Evolutionary conservation across 1,140 invertebrate species (phyloP).

Genomic region (Globodera ellingtonae): DNA sequence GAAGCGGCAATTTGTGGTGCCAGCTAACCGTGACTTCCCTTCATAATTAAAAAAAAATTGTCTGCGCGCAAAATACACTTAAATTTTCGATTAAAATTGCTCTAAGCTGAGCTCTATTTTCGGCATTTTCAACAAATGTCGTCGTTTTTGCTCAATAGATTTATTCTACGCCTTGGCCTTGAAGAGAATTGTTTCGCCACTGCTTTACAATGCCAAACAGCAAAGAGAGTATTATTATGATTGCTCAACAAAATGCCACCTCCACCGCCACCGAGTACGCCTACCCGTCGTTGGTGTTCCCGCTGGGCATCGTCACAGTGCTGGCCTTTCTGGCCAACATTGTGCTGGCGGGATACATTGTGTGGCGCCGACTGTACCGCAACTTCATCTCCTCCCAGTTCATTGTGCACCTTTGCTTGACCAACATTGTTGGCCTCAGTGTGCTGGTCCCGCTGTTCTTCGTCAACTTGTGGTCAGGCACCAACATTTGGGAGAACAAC

Average conservation of each 20-base stretch:
- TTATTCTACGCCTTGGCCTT: too few species aligned
- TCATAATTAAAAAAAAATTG: too few species aligned
- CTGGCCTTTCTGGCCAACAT: conserved; percentile 56
- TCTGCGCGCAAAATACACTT: too few species aligned
- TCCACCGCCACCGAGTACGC: conserved; percentile 32
- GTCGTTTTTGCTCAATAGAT: too few species aligned
- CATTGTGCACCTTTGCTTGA: conserved; percentile 63
- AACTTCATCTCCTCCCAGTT: conserved; percentile 65
- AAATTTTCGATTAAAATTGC: too few species aligned
- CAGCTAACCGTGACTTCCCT: too few species aligned
- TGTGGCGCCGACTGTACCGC: conserved; percentile 55
- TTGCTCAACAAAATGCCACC: conserved; percentile 18
- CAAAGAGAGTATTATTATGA: too few species aligned
- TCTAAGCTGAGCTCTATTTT: too few species aligned
- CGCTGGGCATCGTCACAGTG: conserved; percentile 30
- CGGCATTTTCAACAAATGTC: too few species aligned
- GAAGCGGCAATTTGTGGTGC: too few species aligned
- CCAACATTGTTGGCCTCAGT: conserved; percentile 58
- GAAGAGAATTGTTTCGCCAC: too few species aligned
- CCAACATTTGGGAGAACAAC: conserved; percentile 59
- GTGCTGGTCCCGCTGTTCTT: conserved; percentile 60
- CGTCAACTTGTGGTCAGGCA: conserved; percentile 56
- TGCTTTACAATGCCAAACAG: too few species aligned
- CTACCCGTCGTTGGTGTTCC: conserved; percentile 42
- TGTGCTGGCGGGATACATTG: conserved; percentile 55